A percentile compares a stretch with the other conserved stretches of the same genome.
These are phyloP conservation scores for Chamaetylas fuelleborni DNA, from an alignment of 2,113 vertebrate species.

Conservation along the genomic window DNA sequence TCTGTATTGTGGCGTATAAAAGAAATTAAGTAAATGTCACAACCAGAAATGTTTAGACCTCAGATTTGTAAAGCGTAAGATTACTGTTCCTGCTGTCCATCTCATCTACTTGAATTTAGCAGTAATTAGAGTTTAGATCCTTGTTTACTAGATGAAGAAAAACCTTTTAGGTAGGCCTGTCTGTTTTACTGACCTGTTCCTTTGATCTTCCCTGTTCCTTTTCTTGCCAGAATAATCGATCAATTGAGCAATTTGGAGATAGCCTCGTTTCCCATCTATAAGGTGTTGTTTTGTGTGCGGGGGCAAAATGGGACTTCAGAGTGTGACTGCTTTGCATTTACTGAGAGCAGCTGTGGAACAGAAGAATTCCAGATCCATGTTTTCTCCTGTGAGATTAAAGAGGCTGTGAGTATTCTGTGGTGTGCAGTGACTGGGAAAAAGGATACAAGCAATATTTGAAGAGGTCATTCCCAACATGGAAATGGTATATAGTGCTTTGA, in stretches of 20 bases:
- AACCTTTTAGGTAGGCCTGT: neutral
- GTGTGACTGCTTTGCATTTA: constrained; percentile 94
- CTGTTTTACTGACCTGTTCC: neutral
- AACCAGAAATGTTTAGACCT: neutral
- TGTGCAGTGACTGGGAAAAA: neutral
- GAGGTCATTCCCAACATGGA: neutral
- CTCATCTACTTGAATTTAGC: neutral
- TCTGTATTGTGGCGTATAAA: neutral
- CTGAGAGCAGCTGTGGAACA: constrained; percentile 91
- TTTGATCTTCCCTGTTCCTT: neutral
- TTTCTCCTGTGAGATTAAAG: constrained; percentile 97
- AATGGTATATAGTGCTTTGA: neutral
- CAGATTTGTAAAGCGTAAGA: neutral
- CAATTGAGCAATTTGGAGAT: constrained; percentile 85
- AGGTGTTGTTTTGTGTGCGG: constrained; percentile 94
- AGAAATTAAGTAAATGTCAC: neutral
- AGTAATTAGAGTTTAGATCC: neutral
- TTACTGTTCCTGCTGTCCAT: neutral
- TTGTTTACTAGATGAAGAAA: neutral
- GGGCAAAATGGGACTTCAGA: constrained; percentile 87
- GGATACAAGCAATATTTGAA: fast-evolving
- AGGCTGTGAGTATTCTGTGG: constrained; percentile 85
- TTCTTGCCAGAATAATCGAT: constrained; percentile 83
- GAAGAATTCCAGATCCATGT: constrained; percentile 99
- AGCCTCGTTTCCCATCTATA: constrained; percentile 94